Percentiles rank a stretch among this genome's conserved stretches.
Conservation (phyloP, 2,888 invertebrate species). For the Hyppa rectilinea region DNA sequence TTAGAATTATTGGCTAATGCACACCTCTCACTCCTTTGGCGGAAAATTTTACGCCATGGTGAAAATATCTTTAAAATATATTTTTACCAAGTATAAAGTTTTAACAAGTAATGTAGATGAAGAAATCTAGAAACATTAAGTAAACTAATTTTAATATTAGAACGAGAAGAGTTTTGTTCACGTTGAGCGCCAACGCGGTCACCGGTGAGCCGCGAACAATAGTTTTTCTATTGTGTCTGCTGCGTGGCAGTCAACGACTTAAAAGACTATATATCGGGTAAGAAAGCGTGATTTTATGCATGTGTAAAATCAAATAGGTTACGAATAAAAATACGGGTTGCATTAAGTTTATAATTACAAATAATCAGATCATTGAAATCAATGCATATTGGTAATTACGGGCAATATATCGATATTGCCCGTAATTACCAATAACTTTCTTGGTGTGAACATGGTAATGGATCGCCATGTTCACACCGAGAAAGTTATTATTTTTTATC, state of each 20-base stretch:
- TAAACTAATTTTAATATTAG: not conserved
- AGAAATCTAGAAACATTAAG: not conserved
- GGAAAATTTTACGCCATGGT: slow-evolving; percentile 30
- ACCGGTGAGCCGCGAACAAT: too few species aligned
- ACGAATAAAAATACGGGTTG: not conserved
- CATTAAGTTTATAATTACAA: slow-evolving; percentile 3
- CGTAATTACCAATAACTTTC: too few species aligned
- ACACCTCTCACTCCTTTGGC: slow-evolving; percentile 63
- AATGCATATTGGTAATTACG: not conserved
- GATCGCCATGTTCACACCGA: not conserved
- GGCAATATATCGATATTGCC: not conserved
- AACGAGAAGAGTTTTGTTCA: not conserved
- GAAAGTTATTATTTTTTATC: too few species aligned
- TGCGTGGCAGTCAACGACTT: too few species aligned
- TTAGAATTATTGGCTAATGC: slow-evolving; percentile 68
- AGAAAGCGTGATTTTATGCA: not conserved
- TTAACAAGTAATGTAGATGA: not conserved
- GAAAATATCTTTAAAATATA: slow-evolving; percentile 18
- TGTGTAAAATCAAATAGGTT: not conserved
- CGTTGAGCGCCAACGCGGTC: too few species aligned
- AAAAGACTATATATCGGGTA: too few species aligned
- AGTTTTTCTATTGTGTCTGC: too few species aligned
- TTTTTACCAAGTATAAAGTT: not conserved
- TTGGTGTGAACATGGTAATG: too few species aligned
- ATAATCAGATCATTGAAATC: not conserved